Evolutionary conservation across 2,113 vertebrate genomes (phyloP), one percentile per base, ranked within the genome.

Genomic region (Eurystomus gularis): DNA sequence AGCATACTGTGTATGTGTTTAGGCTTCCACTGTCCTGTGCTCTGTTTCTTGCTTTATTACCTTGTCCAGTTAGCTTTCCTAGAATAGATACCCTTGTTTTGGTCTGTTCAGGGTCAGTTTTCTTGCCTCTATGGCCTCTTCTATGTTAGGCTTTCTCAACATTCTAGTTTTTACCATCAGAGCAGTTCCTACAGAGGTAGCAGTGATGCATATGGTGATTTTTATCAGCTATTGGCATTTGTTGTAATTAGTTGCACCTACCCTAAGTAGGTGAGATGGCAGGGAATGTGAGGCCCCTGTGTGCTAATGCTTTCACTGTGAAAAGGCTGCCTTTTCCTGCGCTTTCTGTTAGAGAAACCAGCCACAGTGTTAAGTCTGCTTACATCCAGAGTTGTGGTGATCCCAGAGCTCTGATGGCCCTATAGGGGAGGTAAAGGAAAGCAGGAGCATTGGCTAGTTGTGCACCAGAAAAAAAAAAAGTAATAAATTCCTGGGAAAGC

Each of bases 31-130:
- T 75, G 26, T 86, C 46, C 82, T 60, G 15, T 90, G 52, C 71
- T 86, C 19, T 31, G 33, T 75, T 90, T 88, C 64, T 90, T 78
- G 55, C 51, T 93, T 95, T 90, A 78, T 90, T 83, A 52, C 60
- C 39, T 82, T 75, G 60, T 90, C 48, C 57, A 57, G 60, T 71
- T 78, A 70, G 64, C 26, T 96, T 90, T 96, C 49, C 66, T 66
- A 9, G 65, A 86, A 69, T 15, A 83, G 19, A n/a, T 26, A 44
- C 66, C 80, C 31, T 88, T 78, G 24, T 88, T 90, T 79, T 71
- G 39, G 19, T 85, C 57, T 37, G 19, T 69, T 91, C 35, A 42
- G 48, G 39, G 39, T 81, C 55, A 65, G 4, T 35, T 54, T 15
- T 95, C 81, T 51, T 82, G 68, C 35, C 21, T 84, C 80, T 84